These are phyloP conservation scores for Trichomalopsis sarcophagae DNA, from an alignment of 1,140 invertebrate genomes.

Conservation along the genomic window DNA sequence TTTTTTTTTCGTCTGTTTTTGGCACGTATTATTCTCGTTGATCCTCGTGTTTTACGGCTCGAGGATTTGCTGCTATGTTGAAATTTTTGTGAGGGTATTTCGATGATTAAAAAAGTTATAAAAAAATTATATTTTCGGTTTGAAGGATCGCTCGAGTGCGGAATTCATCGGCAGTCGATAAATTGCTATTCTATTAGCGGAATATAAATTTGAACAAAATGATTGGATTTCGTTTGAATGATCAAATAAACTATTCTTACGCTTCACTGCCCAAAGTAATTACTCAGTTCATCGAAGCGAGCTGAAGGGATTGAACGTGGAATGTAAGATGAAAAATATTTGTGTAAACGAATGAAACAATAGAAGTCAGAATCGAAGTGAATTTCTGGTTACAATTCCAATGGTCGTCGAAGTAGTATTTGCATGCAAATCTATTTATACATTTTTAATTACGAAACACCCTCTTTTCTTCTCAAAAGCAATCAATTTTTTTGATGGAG, in stretches of 20 bases:
- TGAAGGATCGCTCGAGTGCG: no score
- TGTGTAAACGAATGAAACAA: no score
- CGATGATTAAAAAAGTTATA: no score
- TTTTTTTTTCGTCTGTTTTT: neutral
- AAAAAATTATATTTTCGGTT: no score
- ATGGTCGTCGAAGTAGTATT: no score
- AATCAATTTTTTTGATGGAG: no score
- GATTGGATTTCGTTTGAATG: neutral
- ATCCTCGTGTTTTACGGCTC: neutral
- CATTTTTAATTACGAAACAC: no score
- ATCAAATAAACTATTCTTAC: neutral
- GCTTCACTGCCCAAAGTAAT: neutral
- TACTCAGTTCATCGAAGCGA: conserved; percentile 3
- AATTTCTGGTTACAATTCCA: no score
- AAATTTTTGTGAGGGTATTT: neutral
- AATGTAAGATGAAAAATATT: no score
- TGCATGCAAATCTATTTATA: no score
- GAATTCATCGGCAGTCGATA: neutral
- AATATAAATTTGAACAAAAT: neutral
- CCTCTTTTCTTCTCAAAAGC: no score
- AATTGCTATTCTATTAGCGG: neutral
- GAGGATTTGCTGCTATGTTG: neutral
- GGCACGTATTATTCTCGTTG: neutral
- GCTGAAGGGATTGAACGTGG: neutral
- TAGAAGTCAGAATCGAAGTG: no score